Evolutionary conservation across 2,797 vertebrate species (phyloP), one percentile per base, ranked within the genome.

Genomic region (Ambastaia sidthimunki): DNA sequence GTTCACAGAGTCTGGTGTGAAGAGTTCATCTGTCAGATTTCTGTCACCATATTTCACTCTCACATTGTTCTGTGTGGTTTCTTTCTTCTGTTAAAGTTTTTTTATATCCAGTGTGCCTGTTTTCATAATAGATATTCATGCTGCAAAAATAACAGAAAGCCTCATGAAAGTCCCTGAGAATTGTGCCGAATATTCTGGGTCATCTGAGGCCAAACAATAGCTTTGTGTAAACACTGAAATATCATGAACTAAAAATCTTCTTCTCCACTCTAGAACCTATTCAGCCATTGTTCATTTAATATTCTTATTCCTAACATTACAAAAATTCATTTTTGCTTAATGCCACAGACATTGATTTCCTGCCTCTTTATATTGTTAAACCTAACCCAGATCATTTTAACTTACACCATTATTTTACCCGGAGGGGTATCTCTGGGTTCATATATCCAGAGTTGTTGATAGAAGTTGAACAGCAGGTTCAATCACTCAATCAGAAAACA

Each of bases 381-480:
- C 28, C 31, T 3, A 54, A 66, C 47, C 19, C 11, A 23, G n/a
- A 52, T n/a, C n/a, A n/a, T n/a, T n/a, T n/a, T 37, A 13, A 55
- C 50, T 21, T 41, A 2, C 3, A 18, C 19, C 12, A 16, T 11
- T 12, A 47, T 28, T 47, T 13, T 12, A 13, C 1, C 47, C 11
- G 11, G 44, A n/a, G n/a, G n/a, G 44, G 44, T 0, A 47, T 11
- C 9, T 12, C 9, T 48, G 3, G 11, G 11, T 48, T 48, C 47
- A 72, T 50, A 34, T 59, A 52, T 37, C 34, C 34, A 19, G 28
- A 67, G 21, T 72, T 19, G 37, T 69, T 73, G 13, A 34, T 52
- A 12, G 21, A 55, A 82, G 55, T 63, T 13, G 4, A 28, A 7
- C 0, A 7, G 23, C 21, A n/a, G 2, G 44, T 72, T 48, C 18